Base-by-base conservation (phyloP, 2,888 invertebrate genomes). In the Eupithecia pulchellata region DNA sequence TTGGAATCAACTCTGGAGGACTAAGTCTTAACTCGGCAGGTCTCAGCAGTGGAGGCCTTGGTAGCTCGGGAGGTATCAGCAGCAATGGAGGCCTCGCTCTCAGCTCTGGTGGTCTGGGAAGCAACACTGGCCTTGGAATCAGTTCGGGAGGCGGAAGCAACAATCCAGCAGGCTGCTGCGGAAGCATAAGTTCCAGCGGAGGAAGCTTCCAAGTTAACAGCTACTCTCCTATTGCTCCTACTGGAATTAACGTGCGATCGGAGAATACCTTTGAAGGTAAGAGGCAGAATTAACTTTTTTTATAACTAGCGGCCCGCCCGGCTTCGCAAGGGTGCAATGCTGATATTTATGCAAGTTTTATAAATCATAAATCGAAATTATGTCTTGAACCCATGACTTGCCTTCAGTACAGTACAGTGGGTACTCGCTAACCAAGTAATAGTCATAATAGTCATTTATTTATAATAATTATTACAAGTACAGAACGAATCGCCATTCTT, bases 171-270 rank as follows among this genome's bases (percentile, higher is more conserved):
- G 14, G 60, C 32, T 30, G 60, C 61, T 61, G 34, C 25, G 61
- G 61, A n/a, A 9, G 3, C 3, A 30, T 60, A n/a, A n/a, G 17
- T 58, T 9, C 58, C 8, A 60, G 58, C n/a, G 58, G 58, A 9
- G 61, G 61, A 25, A 34, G 61, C 25, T 61, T 61, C 34, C 61
- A n/a, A n/a, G 61, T 61, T 13, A 61, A 32, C 11, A 61, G 61
- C 8, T 61, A 61, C 34, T 61, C 34, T 11, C 61, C 61, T 2
- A 61, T 61, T 14, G 4, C 61, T 13, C 61, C 61, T 25, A 61
- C 61, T 32, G 61, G 61, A 11, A 61, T 61, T 4, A 61, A 32
- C 36, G 61, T 61, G 5, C 32, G 61, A 61, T 61, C 61, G 2
- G 61, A 61, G 25, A 61, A 61, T 6, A 34, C 32, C 9, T 61